Evolutionary conservation across 2,888 invertebrate genomes (phyloP), one percentile per base, ranked within the genome.

Genomic region (Heterodera filipjevi): DNA sequence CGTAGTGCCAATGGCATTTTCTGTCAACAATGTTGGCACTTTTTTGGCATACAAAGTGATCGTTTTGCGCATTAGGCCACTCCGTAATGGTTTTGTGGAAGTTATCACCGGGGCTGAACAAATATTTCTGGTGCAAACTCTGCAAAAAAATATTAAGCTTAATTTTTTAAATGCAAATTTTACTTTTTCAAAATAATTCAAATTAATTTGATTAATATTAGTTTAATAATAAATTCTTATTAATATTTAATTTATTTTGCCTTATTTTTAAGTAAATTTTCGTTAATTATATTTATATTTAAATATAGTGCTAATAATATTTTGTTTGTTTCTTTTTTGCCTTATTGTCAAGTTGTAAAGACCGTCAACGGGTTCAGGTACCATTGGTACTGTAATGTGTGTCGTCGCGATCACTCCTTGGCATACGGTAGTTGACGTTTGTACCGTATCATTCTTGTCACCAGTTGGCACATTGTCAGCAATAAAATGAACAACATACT

Each of bases 101-200:
- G 71, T 76, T 72, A 59, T 81, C 44, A 76, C 68, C 30, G 59
- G 76, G 0, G 73, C 70, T 8, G 81, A 81, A 66, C 81, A 81
- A 19, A 79, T 68, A n/a, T 76, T 71, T 22, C 49, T 39, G 35
- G 77, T 46, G 53, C 81, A 81, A 5, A 75, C 81, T 3, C 81
- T 59, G 3, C 1, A n/a, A 2, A 59, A 76, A 79, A 80, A 27
- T 44, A 22, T 27, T 12, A 49, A 49, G 2, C 12, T 44, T 44
- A 44, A 49, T 49, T 49, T 49, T 14, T 49, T 49, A 16, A 39
- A 39, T 39, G 6, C 39, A 39, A 39, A 39, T 10, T 39, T 39
- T 39, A 39, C n/a, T n/a, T n/a, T n/a, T n/a, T n/a, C n/a, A n/a
- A n/a, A n/a, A n/a, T n/a, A n/a, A n/a, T n/a, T n/a, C n/a, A n/a